Evolutionary conservation across 2,113 vertebrate species (phyloP).

Genomic region (Ictalurus furcatus): DNA sequence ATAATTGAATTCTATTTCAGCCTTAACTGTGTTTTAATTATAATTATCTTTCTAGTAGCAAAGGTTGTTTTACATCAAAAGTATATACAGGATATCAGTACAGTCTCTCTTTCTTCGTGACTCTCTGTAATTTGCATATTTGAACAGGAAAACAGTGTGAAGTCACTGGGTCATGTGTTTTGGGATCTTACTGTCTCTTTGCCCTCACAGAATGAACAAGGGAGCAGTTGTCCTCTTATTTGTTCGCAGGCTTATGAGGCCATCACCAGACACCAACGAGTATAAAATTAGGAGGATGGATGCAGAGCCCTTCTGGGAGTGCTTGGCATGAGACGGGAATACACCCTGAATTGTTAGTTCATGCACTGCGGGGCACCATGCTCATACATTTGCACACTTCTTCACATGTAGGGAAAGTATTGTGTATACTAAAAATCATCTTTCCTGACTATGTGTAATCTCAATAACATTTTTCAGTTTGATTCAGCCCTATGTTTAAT

Average conservation of each 20-base stretch:
- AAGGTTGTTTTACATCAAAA: not conserved
- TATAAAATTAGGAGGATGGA: not conserved
- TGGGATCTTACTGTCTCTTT: not conserved
- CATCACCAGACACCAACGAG: not conserved
- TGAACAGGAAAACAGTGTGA: not conserved
- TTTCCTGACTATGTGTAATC: not conserved
- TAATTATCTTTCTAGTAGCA: not conserved
- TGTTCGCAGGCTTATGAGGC: not conserved
- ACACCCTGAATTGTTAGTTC: not conserved
- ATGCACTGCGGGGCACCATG: not conserved
- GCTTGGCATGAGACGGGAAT: not conserved
- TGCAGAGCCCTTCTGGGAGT: not conserved
- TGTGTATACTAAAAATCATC: not conserved
- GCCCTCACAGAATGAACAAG: not conserved
- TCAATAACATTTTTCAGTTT: not conserved
- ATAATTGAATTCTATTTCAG: not conserved
- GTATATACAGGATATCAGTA: not conserved
- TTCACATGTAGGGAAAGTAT: no score
- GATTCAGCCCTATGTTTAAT: not conserved
- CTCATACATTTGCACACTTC: no score
- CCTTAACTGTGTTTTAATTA: not conserved
- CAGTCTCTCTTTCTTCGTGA: not conserved
- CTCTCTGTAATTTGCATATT: not conserved
- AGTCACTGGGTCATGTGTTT: slow-evolving; percentile 2
- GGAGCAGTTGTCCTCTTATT: not conserved